Evolutionary conservation across 2,113 vertebrate genomes (phyloP), one percentile per base, ranked within the genome.

Genomic region (Grammomys dolichurus): DNA sequence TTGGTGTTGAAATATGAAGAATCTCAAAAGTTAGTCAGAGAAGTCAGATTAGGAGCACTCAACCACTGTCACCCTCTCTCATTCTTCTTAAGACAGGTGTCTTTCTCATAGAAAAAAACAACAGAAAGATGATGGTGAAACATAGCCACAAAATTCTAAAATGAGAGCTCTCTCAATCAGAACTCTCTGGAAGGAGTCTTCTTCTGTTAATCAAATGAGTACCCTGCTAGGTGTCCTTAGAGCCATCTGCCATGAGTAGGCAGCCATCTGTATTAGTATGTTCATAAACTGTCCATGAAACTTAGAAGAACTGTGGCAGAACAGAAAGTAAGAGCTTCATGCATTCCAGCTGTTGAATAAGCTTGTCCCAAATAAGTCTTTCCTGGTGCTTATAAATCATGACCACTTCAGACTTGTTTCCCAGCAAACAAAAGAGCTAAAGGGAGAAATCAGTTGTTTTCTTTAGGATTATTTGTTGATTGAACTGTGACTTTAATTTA

Each of bases 381-480:
- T 43, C 46, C 76, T 95, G 43, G 72, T 48, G 12, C 95, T 94
- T 87, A 80, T 76, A 95, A 93, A 92, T 90, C 67, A 33, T 85
- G 70, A 94, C 81, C 26, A 81, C 40, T 85, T 14, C 43, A 28
- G 48, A 90, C 72, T 73, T 91, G 24, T 20, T n/a, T 67, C 19
- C 86, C 88, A 88, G 63, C 2, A 76, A 89, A 91, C 46, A 72
- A 26, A 19, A 56, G 40, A 85, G 43, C 11, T 20, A 95, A 51
- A 65, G 5, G 87, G 28, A 46, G 54, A 17, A 93, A 72, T 82
- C 11, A 70, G 6, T 80, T n/a, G 76, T 82, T 56, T 48, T 33
- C 67, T 90, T 93, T 48, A 31, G 36, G 0, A 54, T 91, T 22
- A 63, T 90, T 91, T 94, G 19, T 80, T 86, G 72, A 36, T 48